phyloP scores from a whole-genome alignment of 2,888 invertebrate species.

The Andrena trimmerana region DNA sequence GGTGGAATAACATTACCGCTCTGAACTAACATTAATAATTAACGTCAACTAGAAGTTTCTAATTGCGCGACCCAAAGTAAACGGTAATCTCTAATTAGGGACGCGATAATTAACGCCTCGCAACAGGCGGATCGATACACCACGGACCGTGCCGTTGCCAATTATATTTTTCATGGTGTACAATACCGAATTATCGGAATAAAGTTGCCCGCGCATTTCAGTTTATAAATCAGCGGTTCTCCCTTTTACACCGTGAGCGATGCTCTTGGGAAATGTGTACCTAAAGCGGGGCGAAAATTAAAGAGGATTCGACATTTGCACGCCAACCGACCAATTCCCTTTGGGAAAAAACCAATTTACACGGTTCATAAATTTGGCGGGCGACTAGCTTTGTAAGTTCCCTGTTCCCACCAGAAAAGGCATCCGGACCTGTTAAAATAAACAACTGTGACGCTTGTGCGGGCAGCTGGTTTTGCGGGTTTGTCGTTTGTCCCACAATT shows the following conservation, averaged over 20 bases:
- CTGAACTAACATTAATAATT: conserved; percentile 45
- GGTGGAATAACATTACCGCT: not conserved
- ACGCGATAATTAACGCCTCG: conserved; percentile 50
- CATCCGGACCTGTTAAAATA: not conserved
- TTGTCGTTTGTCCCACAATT: not conserved
- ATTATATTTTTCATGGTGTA: conserved; percentile 17
- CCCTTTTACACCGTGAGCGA: not conserved
- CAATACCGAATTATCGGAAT: not conserved
- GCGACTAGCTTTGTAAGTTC: not conserved
- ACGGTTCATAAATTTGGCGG: conserved; percentile 4
- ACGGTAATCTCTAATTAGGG: conserved; percentile 56
- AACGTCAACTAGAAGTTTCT: conserved; percentile 56
- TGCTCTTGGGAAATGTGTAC: not conserved
- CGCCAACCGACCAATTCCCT: not conserved
- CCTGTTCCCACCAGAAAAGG: not conserved
- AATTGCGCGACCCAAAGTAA: conserved; percentile 40
- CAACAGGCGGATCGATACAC: conserved; percentile 36
- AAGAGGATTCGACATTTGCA: conserved; percentile 3
- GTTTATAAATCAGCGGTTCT: not conserved
- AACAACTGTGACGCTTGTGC: not conserved
- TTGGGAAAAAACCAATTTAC: not conserved
- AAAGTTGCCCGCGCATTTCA: not conserved
- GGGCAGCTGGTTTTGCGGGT: not conserved
- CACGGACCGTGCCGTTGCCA: not conserved
- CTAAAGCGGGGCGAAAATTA: not conserved